phyloP scores from a whole-genome alignment of 2,113 vertebrate species.

The Pantherophis guttatus region DNA sequence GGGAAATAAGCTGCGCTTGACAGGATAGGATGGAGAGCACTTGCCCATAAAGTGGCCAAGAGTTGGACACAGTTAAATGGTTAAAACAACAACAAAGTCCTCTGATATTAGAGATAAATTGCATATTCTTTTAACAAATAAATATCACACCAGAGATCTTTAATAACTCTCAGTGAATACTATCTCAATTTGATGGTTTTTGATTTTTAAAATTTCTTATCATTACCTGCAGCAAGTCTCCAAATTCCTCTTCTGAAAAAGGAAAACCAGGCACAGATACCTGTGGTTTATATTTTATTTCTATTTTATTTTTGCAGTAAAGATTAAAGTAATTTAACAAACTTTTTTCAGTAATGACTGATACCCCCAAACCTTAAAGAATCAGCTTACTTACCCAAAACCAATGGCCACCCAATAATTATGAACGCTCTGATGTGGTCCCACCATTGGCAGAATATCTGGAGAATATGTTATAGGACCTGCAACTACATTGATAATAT shows the following conservation, averaged over 20 bases:
- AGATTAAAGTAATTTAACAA: slow-evolving; percentile 16
- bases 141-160: neutral
- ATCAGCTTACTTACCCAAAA: slow-evolving; percentile 83
- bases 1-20: neutral
- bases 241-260: neutral
- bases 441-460: slow-evolving; percentile 94
- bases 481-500: slow-evolving; percentile 89
- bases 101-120: neutral
- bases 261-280: neutral
- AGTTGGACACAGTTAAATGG: neutral
- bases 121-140: neutral
- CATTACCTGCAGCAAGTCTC: neutral
- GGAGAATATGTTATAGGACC: slow-evolving; percentile 97
- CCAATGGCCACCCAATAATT: slow-evolving; percentile 97
- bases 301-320: neutral
- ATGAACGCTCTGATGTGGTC: slow-evolving; percentile 85
- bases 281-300: neutral
- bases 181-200: neutral
- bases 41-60: neutral
- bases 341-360: neutral
- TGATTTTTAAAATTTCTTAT: neutral
- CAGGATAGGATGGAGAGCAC: neutral
- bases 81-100: neutral
- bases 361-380: neutral
- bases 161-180: neutral